phyloP scores from a whole-genome alignment of 2,113 vertebrate genomes.

The Catharus fuscescens region DNA sequence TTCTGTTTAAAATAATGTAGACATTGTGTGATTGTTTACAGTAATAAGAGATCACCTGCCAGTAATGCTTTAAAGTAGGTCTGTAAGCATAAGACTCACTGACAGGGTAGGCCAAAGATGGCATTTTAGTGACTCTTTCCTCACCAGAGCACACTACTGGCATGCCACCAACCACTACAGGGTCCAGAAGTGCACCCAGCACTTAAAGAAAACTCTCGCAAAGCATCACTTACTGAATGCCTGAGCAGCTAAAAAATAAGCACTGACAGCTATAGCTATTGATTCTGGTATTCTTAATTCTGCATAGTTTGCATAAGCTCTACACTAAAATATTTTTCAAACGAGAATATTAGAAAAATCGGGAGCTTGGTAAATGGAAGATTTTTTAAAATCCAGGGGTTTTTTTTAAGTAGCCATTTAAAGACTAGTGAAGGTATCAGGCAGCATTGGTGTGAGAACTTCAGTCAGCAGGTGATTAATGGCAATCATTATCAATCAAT shows the following conservation, averaged over 20 bases:
- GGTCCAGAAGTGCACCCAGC: neutral
- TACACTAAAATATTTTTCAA: neutral
- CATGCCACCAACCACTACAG: neutral
- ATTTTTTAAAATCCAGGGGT: no score
- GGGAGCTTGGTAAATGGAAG: neutral
- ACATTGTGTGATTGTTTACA: neutral
- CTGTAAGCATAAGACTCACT: neutral
- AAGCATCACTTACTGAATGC: accelerated
- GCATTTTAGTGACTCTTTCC: neutral
- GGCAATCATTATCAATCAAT: neutral
- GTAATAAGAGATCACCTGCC: neutral
- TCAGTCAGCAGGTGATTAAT: neutral
- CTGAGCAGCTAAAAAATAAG: neutral
- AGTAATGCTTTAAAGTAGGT: neutral
- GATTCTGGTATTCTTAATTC: neutral
- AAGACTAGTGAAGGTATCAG: neutral
- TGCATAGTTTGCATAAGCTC: neutral
- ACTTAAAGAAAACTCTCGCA: neutral
- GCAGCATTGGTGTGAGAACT: neutral
- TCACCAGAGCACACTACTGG: neutral
- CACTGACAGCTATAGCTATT: neutral
- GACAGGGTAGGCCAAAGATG: neutral
- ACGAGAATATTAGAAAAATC: neutral
- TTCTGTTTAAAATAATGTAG: neutral
- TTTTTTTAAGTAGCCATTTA: neutral